Percentiles rank a stretch among this genome's conserved stretches.
Conservation (phyloP, 2,113 vertebrate genomes). For the Machaerirhynchus nigripectus region DNA sequence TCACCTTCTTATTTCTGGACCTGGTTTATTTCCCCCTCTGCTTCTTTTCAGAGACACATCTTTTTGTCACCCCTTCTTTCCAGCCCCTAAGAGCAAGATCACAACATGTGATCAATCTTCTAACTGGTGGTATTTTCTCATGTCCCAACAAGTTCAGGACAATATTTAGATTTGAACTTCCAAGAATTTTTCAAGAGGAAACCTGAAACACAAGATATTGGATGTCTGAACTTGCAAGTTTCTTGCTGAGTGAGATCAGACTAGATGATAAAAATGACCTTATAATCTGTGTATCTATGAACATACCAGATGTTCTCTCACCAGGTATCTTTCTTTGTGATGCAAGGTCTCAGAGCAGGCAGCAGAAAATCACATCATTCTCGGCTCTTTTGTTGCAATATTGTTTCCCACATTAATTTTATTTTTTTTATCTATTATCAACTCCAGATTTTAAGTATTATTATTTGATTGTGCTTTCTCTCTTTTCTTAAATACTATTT, state of each 20-base stretch:
- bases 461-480: not conserved
- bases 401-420: not conserved
- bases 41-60: not conserved
- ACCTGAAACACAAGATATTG: not conserved
- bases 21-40: accelerated
- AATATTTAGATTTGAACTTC: not conserved
- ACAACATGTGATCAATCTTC: accelerated
- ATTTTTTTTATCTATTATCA: not conserved
- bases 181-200: not conserved
- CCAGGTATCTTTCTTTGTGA: not conserved
- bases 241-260: not conserved
- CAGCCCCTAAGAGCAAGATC: not conserved
- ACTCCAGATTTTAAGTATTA: not conserved
- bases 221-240: not conserved
- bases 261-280: not conserved
- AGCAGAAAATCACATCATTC: not conserved
- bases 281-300: not conserved
- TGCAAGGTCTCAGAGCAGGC: not conserved
- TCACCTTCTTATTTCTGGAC: not conserved
- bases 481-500: not conserved
- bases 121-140: not conserved
- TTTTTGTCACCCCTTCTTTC: not conserved
- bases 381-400: not conserved
- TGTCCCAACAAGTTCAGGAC: not conserved
- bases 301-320: not conserved